Evolutionary conservation across 1,140 invertebrate species (phyloP).

Genomic region (Plectus sambesii): DNA sequence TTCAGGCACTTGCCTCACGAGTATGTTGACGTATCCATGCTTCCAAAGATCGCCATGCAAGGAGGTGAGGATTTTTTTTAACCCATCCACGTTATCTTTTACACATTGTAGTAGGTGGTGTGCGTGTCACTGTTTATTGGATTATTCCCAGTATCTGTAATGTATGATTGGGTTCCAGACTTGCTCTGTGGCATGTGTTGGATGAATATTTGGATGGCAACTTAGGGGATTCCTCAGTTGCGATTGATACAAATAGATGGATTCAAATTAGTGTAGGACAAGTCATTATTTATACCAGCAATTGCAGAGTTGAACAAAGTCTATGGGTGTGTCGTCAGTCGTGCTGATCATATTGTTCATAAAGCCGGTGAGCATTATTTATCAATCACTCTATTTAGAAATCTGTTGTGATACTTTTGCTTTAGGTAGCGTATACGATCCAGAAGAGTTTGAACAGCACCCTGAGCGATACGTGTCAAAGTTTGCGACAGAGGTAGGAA

Average conservation of each 20-base stretch:
- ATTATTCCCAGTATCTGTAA: too few species aligned
- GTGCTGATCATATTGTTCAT: constrained; percentile 74
- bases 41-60: constrained; percentile 50
- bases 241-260: too few species aligned
- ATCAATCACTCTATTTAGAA: too few species aligned
- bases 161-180: too few species aligned
- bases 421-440: too few species aligned
- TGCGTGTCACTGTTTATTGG: too few species aligned
- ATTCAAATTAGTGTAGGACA: too few species aligned
- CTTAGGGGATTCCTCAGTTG: too few species aligned
- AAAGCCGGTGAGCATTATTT: constrained; percentile 63
- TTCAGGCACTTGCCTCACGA: constrained; percentile 90
- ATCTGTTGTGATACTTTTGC: too few species aligned
- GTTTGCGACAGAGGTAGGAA: constrained; percentile 69
- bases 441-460: constrained; percentile 74
- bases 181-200: too few species aligned
- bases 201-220: too few species aligned
- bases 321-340: constrained; percentile 75
- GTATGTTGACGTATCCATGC: constrained; percentile 80
- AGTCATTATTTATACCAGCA: too few species aligned
- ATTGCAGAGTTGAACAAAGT: constrained; percentile 77
- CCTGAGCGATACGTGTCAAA: constrained; percentile 84
- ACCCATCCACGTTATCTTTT: constrained; percentile 1
- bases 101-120: constrained; percentile 45
- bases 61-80: not conserved